Evolutionary conservation across 2,113 vertebrate species (phyloP).

Genomic region (Upupa epops): DNA sequence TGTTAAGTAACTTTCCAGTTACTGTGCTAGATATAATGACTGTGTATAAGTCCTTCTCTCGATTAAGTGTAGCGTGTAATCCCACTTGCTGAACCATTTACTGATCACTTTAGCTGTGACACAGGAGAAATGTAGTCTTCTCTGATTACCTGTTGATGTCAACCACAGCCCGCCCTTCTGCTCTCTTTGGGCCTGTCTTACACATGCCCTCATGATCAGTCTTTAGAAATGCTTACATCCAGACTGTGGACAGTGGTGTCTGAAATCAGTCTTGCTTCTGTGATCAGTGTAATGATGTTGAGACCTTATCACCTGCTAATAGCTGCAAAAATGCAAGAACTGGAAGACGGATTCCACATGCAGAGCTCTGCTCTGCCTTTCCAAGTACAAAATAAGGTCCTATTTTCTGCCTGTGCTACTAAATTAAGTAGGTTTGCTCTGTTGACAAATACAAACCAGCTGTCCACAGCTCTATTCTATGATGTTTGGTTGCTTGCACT

Average conservation of each 20-base stretch:
- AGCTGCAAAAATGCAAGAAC: background rate
- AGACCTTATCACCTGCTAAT: background rate
- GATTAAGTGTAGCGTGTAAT: background rate
- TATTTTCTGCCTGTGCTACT: background rate
- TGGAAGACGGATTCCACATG: background rate
- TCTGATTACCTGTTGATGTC: background rate
- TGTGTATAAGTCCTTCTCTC: background rate
- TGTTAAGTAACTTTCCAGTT: background rate
- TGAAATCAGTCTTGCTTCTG: rapidly evolving
- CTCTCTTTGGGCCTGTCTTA: background rate
- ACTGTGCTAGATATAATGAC: background rate
- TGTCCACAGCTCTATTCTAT: background rate
- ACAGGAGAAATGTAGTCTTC: background rate
- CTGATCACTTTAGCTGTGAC: background rate
- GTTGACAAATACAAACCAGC: background rate
- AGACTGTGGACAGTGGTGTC: background rate
- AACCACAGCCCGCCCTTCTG: rapidly evolving
- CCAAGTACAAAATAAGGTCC: background rate
- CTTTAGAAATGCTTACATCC: background rate
- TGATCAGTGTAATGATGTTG: background rate
- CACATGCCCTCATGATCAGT: background rate
- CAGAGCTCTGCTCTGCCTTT: background rate
- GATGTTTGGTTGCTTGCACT: background rate
- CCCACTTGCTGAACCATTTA: background rate
- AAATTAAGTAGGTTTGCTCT: background rate